Percentiles rank a stretch among this genome's conserved stretches.
Evolutionary conservation across 2,113 vertebrate species (phyloP).

Genomic region (Gnathonemus longibarbis): DNA sequence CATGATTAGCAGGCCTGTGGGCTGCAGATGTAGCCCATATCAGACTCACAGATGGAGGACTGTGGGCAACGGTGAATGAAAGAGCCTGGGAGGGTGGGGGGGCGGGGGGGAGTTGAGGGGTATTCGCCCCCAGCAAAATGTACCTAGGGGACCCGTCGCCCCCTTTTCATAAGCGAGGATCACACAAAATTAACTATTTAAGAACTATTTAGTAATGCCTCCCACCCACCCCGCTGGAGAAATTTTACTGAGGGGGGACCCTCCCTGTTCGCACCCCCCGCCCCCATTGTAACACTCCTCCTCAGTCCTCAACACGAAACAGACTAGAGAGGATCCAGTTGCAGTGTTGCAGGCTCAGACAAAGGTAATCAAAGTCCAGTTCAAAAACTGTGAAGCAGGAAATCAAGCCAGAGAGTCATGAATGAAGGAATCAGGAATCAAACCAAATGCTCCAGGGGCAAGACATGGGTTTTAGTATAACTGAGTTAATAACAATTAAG

Average conservation of each 20-base stretch:
- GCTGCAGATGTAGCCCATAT: not conserved
- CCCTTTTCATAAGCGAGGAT: not conserved
- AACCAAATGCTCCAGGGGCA: not conserved
- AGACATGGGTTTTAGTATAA: not conserved
- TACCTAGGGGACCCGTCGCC: not conserved
- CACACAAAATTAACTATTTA: not conserved
- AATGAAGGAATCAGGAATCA: not conserved
- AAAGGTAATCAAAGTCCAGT: not conserved
- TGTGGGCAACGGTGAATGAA: not conserved
- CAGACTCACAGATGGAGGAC: not conserved
- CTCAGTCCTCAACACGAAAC: not conserved
- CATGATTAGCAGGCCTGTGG: not conserved
- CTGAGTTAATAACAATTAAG: not conserved
- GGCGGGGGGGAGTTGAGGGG: not conserved
- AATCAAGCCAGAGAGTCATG: not conserved
- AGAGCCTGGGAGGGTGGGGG: not conserved
- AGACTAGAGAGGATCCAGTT: not conserved
- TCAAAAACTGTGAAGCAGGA: not conserved
- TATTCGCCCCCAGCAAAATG: not conserved
- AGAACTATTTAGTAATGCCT: not conserved
- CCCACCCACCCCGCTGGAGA: not conserved
- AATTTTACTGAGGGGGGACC: not conserved
- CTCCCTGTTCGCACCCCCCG: not conserved
- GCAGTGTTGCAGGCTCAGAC: not conserved
- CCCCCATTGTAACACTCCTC: not conserved